These are phyloP conservation scores for Deroplatys truncata DNA, from an alignment of 2,888 invertebrate genomes.

Conservation along the genomic window DNA sequence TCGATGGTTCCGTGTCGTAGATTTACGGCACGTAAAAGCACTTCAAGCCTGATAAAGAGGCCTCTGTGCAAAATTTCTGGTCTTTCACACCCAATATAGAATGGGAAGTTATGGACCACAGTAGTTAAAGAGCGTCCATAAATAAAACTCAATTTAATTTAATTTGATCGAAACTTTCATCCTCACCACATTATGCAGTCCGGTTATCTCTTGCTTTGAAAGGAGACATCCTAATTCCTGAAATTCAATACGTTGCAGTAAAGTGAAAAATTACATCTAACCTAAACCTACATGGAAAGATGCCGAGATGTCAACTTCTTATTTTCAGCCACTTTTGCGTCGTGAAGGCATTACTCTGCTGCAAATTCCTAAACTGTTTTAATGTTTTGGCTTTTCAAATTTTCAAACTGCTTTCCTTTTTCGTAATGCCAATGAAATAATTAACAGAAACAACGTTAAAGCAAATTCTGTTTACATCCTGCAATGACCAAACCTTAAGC, in stretches of 20 bases:
- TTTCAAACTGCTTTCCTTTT: background rate
- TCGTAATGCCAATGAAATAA: background rate
- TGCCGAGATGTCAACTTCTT: background rate
- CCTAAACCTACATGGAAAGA: background rate
- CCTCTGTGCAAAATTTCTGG: too few relatives aligned
- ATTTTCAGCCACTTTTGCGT: background rate
- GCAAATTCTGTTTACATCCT: background rate
- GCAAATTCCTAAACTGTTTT: background rate
- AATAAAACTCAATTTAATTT: too few relatives aligned
- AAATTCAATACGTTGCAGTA: background rate
- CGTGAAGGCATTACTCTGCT: background rate
- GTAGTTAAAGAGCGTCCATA: too few relatives aligned
- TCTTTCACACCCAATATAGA: too few relatives aligned
- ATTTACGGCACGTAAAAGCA: too few relatives aligned
- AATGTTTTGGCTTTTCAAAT: background rate
- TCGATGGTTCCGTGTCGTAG: too few relatives aligned
- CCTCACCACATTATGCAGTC: slow-evolving; percentile 65
- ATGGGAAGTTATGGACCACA: too few relatives aligned
- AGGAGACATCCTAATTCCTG: slow-evolving; percentile 67
- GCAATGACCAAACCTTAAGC: background rate
- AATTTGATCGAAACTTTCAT: slow-evolving; percentile 62
- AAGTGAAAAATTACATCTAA: background rate
- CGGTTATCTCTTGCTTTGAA: slow-evolving; percentile 91
- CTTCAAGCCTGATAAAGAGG: too few relatives aligned
- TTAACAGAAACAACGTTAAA: background rate